Base-by-base conservation (phyloP, 2,113 vertebrate genomes). In the Sakesphorus luctuosus region DNA sequence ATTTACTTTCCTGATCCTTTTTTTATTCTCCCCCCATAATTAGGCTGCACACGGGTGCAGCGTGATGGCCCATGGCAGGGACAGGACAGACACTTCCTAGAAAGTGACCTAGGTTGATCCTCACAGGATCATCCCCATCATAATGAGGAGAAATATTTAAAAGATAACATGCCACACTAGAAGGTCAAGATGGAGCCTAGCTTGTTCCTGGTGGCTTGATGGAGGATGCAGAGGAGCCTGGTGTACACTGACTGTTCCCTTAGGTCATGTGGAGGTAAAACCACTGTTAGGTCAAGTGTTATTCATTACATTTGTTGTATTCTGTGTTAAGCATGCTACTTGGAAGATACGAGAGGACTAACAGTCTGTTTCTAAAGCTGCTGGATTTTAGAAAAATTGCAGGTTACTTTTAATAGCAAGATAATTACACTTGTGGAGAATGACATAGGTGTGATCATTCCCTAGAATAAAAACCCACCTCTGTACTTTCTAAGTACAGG, bases 51-150 rank as follows among this genome's bases (percentile, higher is more conserved):
- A 46, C 5, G 20, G 36, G 9, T 61, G 18, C 62, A 75, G 46
- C 29, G 18, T 66, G 66, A 43, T 75, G 74, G 36, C 17, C 53
- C 1, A 0, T 56, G 81, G 52, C 62, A 49, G 61, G 31, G 68
- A 52, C 52, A 1, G 0, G 14, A 13, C 43, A 13, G 40, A 56
- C 58, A 13, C 16, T 59, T 53, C 33, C 56, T 44, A 49, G 26
- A 26, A 74, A 31, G n/a, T 29, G 46, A n/a, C 19, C 16, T 17
- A 10, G 16, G 18, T 29, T 38, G 13, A 28, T 36, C 58, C 53
- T 74, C 1, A 0, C 4, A 26, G 47, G 24, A 28, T 58, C 52
- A 53, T 53, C 46, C 23, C 6, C 0, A 0, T 52, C 72, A 36
- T 31, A 43, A 8, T 23, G 38, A 66, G 53, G 29, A 83, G 56